These are phyloP conservation scores for Diadegma fenestrale DNA, from an alignment of 2,888 invertebrate genomes.

Conservation along the genomic window DNA sequence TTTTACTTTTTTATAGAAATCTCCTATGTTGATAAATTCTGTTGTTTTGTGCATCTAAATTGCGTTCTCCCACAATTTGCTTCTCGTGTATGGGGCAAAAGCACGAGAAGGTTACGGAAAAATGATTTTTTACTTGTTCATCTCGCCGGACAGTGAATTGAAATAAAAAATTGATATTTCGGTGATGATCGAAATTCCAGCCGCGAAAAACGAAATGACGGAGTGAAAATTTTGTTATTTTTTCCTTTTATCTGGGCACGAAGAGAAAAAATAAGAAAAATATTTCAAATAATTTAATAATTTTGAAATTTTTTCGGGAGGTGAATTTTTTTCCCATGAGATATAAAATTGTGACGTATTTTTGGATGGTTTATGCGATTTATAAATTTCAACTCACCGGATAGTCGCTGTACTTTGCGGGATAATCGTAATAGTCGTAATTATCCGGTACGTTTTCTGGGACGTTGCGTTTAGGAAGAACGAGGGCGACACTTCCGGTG, in stretches of 20 bases:
- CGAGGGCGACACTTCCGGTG: slow-evolving; percentile 61
- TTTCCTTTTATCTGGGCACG: no score
- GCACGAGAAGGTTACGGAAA: not conserved
- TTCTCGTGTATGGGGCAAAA: not conserved
- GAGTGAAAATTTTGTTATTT: no score
- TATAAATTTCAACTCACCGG: slow-evolving; percentile 68
- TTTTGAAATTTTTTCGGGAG: no score
- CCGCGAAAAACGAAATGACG: not conserved
- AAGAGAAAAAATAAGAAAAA: no score
- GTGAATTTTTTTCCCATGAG: no score
- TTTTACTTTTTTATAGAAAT: not conserved
- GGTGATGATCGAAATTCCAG: not conserved
- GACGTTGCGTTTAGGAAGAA: slow-evolving; percentile 65
- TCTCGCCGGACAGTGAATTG: not conserved
- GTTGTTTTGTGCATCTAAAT: not conserved
- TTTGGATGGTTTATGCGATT: not conserved
- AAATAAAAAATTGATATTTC: not conserved
- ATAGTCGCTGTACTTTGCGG: slow-evolving; percentile 69
- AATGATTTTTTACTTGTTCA: not conserved
- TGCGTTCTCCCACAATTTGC: not conserved
- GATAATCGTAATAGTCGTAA: slow-evolving; percentile 71
- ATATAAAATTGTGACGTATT: not conserved
- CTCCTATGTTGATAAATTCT: not conserved
- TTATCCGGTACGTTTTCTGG: slow-evolving; percentile 65
- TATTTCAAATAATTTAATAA: no score